Evolutionary conservation across 2,113 vertebrate genomes (phyloP).

Genomic region (Nestor notabilis): DNA sequence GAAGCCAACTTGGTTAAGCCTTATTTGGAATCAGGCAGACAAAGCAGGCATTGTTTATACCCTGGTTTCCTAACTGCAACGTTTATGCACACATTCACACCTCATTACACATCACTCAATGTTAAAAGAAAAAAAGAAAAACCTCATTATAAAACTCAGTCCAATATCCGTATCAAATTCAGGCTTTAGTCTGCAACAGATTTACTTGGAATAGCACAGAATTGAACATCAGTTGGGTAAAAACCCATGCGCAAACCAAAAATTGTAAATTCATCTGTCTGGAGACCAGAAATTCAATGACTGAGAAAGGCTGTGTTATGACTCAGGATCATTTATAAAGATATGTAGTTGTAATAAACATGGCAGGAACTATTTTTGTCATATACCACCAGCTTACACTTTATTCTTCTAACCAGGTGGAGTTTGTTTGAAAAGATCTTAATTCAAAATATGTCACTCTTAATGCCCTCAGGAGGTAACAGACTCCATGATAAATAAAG

Average conservation of each 20-base stretch:
- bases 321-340: background rate
- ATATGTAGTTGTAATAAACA: background rate
- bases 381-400: background rate
- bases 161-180: background rate
- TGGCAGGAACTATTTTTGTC: background rate
- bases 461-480: background rate
- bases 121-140: background rate
- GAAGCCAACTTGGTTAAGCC: background rate
- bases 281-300: background rate
- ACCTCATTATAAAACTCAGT: background rate
- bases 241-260: background rate
- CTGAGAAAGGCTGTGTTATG: background rate
- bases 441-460: background rate
- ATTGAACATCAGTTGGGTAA: background rate
- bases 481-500: background rate
- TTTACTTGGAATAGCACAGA: background rate
- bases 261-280: background rate
- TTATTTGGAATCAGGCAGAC: background rate
- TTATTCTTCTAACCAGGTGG: background rate
- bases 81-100: background rate
- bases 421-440: background rate
- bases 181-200: background rate
- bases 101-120: background rate
- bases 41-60: background rate
- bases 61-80: background rate